Percentiles rank a stretch among this genome's conserved stretches.
These are phyloP conservation scores for Tipula vernalis DNA, from an alignment of 2,888 invertebrate species.

Conservation along the genomic window DNA sequence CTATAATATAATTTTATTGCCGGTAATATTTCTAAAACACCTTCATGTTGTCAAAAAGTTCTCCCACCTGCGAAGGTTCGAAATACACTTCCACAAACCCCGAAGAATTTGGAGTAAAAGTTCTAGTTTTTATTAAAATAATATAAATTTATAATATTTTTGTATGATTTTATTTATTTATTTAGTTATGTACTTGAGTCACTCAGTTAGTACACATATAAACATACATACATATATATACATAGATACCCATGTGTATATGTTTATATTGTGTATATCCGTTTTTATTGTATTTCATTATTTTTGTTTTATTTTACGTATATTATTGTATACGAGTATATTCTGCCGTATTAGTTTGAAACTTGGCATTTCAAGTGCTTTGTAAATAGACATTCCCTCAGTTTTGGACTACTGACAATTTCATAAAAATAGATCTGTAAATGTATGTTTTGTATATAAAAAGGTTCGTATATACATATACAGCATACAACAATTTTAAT, in stretches of 20 bases:
- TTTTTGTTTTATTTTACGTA: conserved; percentile 21
- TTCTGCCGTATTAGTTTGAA: conserved; percentile 26
- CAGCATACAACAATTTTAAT: not conserved
- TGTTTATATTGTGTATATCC: conserved; percentile 5
- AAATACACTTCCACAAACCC: no score
- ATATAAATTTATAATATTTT: conserved; percentile 7
- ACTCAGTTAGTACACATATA: not conserved
- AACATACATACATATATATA: not conserved
- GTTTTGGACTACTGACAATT: conserved; percentile 13
- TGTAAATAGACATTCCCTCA: conserved; percentile 27
- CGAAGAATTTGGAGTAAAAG: no score
- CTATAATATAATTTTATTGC: not conserved
- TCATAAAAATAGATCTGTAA: conserved; percentile 8
- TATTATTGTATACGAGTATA: not conserved
- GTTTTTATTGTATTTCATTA: conserved; percentile 15
- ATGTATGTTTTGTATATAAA: not conserved
- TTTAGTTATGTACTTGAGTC: not conserved
- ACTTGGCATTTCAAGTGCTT: conserved; percentile 31
- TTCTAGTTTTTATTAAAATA: no score
- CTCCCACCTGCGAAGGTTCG: no score
- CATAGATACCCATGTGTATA: not conserved
- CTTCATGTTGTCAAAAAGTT: not conserved
- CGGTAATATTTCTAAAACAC: not conserved
- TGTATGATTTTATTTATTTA: conserved; percentile 1
- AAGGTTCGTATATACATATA: conserved; percentile 10